Evolutionary conservation across 2,888 invertebrate species (phyloP), one percentile per base, ranked within the genome.

Genomic region (Balanococcus diminutus): DNA sequence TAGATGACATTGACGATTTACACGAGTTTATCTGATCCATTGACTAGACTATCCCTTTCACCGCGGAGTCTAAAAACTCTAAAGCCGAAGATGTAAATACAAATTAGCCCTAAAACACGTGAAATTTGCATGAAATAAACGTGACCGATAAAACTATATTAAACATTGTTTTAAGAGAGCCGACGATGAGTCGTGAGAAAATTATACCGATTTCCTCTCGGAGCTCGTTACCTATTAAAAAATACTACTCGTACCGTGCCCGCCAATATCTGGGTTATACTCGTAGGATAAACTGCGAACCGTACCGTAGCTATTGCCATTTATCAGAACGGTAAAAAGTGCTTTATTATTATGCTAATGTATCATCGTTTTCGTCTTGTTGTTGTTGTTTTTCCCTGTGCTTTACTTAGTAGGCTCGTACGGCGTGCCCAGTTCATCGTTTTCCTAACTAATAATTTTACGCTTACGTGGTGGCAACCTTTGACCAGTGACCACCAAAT

Each of bases 311-410:
- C 75, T 75, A 75, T 75, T 75, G 75, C 75, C 75, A 75, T 75
- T 75, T 75, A 75, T 75, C 75, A 75, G 75, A 31, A 75, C 32
- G 32, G 75, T 75, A 75, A 75, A 75, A 75, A 32, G 75, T 75
- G 32, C 75, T 75, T 75, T 75, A 75, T 75, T 75, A 75, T 75
- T 75, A 75, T 75, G 75, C 75, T 75, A 75, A 75, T 75, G 75
- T 75, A 75, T 75, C 75, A 75, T 75, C 75, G 75, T 75, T 32
- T 75, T n/a, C n/a, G n/a, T n/a, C n/a, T n/a, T n/a, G n/a, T n/a
- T n/a, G n/a, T n/a, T 75, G 75, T 75, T 32, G 11, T 75, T 75
- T 75, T 75, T 75, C 16, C n/a, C 4, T 16, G 1, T 61, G 9
- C 25, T 25, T 61, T 9, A 11, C 25, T 22, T 5, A 2, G 9